Evolutionary conservation across 1,140 invertebrate species (phyloP).

Genomic region (Scylla paramamosain): DNA sequence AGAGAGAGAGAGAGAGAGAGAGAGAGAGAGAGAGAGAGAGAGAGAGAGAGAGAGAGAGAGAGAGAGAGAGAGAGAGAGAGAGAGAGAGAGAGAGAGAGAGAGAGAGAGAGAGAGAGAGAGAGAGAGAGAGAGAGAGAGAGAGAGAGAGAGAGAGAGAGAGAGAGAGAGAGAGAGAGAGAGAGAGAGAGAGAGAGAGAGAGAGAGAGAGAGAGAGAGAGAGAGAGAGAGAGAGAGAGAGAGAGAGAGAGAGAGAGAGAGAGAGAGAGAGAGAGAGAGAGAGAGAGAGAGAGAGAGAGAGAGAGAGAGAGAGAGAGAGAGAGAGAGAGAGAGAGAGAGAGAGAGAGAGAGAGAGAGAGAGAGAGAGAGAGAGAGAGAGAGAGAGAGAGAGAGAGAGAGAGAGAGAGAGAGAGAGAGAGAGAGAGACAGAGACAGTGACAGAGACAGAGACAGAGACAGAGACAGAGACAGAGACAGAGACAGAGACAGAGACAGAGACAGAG

Average conservation of each 20-base stretch:
- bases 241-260: constrained; percentile 13
- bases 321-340: background rate
- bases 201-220: background rate
- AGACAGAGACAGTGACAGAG: background rate
- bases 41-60: background rate
- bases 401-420: background rate
- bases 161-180: background rate
- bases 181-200: background rate
- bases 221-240: background rate
- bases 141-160: background rate
- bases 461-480: background rate
- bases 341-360: background rate
- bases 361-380: background rate
- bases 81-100: background rate
- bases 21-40: background rate
- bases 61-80: background rate
- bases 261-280: background rate
- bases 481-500: background rate
- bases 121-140: background rate
- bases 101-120: constrained; percentile 12
- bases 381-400: background rate
- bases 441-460: background rate
- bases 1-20: background rate
- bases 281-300: background rate
- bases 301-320: background rate